Conservation (phyloP, 2,113 vertebrate species). For the Rostratula benghalensis region DNA sequence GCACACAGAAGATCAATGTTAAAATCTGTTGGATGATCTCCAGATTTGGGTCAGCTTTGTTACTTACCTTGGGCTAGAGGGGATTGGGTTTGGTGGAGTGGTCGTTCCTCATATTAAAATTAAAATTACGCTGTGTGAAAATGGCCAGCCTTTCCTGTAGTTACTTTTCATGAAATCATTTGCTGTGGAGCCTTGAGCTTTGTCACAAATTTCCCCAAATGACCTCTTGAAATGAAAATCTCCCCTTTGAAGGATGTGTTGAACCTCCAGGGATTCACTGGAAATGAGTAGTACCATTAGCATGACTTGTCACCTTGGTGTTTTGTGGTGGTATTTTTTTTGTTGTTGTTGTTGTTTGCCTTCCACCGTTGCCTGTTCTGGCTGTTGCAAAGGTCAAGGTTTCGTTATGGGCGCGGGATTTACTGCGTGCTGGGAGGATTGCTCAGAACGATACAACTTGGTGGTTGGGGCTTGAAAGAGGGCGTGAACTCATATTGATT, state of each 20-base stretch:
- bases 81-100: not conserved
- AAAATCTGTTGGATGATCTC: not conserved
- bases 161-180: not conserved
- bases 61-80: not conserved
- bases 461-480: not conserved
- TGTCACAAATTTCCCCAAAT: not conserved
- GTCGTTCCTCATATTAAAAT: not conserved
- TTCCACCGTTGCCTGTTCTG: not conserved
- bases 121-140: not conserved
- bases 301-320: not conserved
- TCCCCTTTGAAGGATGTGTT: not conserved
- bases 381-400: conserved; percentile 32
- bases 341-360: not conserved
- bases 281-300: not conserved
- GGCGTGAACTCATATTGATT: not conserved
- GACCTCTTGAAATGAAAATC: not conserved
- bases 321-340: too few species aligned
- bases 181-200: not conserved
- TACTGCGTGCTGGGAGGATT: not conserved
- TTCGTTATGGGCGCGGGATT: conserved; percentile 4
- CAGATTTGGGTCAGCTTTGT: not conserved
- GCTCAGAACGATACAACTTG: not conserved
- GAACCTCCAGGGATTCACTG: not conserved
- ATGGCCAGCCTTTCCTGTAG: not conserved
- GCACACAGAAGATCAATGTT: not conserved